Evolutionary conservation across 2,113 vertebrate genomes (phyloP), one percentile per base, ranked within the genome.

Genomic region (Corvus cornix): DNA sequence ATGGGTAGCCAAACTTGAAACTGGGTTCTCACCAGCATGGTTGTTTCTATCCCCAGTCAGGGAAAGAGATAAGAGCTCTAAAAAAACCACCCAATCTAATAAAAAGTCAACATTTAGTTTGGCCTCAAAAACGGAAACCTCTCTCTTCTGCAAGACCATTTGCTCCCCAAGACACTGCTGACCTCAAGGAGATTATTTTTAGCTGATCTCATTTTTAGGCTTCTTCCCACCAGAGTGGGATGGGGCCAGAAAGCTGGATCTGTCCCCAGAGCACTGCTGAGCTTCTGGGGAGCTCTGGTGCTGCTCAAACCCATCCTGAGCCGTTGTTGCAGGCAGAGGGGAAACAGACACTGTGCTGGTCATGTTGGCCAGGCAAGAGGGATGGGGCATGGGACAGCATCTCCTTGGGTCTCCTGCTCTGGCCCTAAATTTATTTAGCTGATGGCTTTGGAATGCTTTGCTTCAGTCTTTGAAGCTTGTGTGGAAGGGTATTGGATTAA

Each of bases 21-120:
- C 86, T 28, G 58, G 24, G 27, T 31, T 94, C 73, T 87, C 96
- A 93, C 51, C 37, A 46, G 89, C 69, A 28, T 16, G 39, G 48
- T 58, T 96, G 69, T 95, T 94, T 80, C 91, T 66, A 75, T 89
- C 62, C 86, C 18, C 11, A 43, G 48, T 44, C 52, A 17, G 37
- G 63, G 85, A 66, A 86, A 69, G 87, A 95, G 94, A 89, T 70
- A 87, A 77, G 52, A 17, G 52, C 63, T 63, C 64, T 30, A 19
- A 52, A 88, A 37, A 82, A 59, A 3, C 1, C 31, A 1, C 37
- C 14, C 28, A 7, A 35, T 37, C 66, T 59, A 82, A 89, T 48
- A 77, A 84, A 39, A 93, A 83, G 19, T 68, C 94, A 84, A 88
- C 64, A 48, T 96, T 97, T 90, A 52, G 20, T 84, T 95, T 95